phyloP scores from a whole-genome alignment of 2,113 vertebrate genomes.

The Microtus montanus region DNA sequence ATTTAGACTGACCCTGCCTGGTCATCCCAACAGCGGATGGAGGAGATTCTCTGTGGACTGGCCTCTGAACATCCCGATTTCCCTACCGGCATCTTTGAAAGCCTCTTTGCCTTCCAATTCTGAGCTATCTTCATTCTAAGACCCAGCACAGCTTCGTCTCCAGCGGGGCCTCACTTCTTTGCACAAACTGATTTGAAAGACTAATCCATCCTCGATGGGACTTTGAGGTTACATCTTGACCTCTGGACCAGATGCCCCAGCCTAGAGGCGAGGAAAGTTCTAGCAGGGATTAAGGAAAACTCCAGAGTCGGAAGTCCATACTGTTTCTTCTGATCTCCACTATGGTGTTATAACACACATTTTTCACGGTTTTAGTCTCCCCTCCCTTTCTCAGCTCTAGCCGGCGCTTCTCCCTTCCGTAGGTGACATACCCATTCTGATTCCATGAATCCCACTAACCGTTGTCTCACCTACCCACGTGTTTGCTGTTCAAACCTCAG shows the following conservation, averaged over 20 bases:
- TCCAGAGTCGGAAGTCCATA: neutral
- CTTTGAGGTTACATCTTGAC: neutral
- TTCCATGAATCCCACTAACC: conserved; percentile 46
- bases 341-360: neutral
- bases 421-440: conserved; percentile 24
- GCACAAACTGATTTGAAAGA: neutral
- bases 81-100: neutral
- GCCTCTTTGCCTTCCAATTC: neutral
- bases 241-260: neutral
- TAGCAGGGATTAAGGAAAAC: neutral
- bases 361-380: neutral
- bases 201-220: neutral
- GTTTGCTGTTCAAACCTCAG: conserved; percentile 54
- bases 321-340: neutral
- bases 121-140: neutral
- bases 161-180: neutral
- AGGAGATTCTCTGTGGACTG: neutral
- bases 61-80: neutral
- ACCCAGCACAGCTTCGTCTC: neutral
- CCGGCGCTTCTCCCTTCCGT: conserved; percentile 11
- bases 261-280: neutral
- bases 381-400: neutral
- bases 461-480: conserved; percentile 64
- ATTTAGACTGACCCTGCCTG: neutral
- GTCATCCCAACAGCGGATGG: neutral